Base-by-base conservation (phyloP, 2,888 invertebrate genomes). In the Helobdella robusta region DNA sequence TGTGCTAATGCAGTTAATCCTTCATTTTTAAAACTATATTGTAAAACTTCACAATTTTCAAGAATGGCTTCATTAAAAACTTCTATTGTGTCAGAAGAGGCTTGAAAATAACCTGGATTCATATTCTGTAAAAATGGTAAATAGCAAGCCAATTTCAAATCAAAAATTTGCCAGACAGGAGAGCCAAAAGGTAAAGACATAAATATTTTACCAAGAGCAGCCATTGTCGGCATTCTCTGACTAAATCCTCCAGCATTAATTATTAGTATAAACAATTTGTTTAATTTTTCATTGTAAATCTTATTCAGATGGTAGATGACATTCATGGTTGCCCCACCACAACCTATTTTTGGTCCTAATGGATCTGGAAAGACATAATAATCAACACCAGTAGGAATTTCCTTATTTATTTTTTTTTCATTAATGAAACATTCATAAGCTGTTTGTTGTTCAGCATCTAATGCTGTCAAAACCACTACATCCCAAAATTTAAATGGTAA, bases 241-340 rank as follows among this genome's bases (percentile, higher is more conserved):
- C 82, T 81, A 71, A 77, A 76, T 1, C 82, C 82, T 15, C 82
- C 82, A 58, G 81, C 78, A 71, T 79, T 81, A 25, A 82, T 78
- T 18, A 82, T 71, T 11, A 82, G 72, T 1, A 81, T 72, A 59
- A 74, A 73, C 69, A 69, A 71, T 3, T 67, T 52, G 66, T 70
- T 73, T 58, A 81, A 67, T 23, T 70, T 68, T 5, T 72, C 72
- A 8, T 75, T 76, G 70, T 75, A 77, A 20, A 72, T 65, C 8
- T 72, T 48, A 2, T 73, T 65, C 65, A 81, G 72, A 50, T 73
- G 68, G 8, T 71, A 67, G 59, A 81, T 68, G 2, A 75, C 75
- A 56, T 74, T 72, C 66, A 81, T 73, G 4, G 81, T 80, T 2
- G 81, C 79, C 2, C 80, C 81, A 48, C 81, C 81, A 74, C 78